These are phyloP conservation scores for Patella pellucida DNA, from an alignment of 2,888 invertebrate genomes.

Conservation along the genomic window DNA sequence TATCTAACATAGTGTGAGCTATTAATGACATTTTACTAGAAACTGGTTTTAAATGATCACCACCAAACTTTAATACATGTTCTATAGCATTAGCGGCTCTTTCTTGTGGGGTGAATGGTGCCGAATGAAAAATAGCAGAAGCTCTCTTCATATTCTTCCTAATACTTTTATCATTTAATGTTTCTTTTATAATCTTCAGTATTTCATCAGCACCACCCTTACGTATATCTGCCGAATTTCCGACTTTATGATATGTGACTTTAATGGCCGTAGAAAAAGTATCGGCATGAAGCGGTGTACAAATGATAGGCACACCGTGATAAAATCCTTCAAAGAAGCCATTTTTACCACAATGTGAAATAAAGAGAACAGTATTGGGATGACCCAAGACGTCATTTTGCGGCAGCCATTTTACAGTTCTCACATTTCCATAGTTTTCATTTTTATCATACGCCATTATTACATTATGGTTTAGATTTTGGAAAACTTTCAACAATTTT, in stretches of 20 bases:
- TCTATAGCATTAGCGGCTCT: slow-evolving; percentile 49
- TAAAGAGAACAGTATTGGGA: slow-evolving; percentile 40
- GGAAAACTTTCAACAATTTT: slow-evolving; percentile 27
- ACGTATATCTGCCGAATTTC: slow-evolving; percentile 29
- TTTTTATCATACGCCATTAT: slow-evolving; percentile 30
- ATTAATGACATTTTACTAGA: slow-evolving; percentile 30
- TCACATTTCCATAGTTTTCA: slow-evolving; percentile 32
- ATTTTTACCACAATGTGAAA: slow-evolving; percentile 51
- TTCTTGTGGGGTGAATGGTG: slow-evolving; percentile 36
- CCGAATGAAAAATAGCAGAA: slow-evolving; percentile 37
- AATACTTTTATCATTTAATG: slow-evolving; percentile 31
- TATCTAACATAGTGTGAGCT: slow-evolving; percentile 25
- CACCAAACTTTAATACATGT: slow-evolving; percentile 50
- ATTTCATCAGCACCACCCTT: slow-evolving; percentile 32
- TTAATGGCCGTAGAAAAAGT: slow-evolving; percentile 32
- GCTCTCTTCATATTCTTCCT: slow-evolving; percentile 33
- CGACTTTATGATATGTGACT: slow-evolving; percentile 29
- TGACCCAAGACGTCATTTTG: slow-evolving; percentile 49
- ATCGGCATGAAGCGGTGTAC: slow-evolving; percentile 45
- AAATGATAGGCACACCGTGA: slow-evolving; percentile 49
- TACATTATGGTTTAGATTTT: slow-evolving; percentile 23
- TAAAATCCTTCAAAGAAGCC: slow-evolving; percentile 51
- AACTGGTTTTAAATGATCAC: slow-evolving; percentile 41
- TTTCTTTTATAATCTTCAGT: slow-evolving; percentile 21
- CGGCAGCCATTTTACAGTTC: slow-evolving; percentile 42